phyloP scores from a whole-genome alignment of 2,797 vertebrate genomes.

The Megalops cyprinoides region DNA sequence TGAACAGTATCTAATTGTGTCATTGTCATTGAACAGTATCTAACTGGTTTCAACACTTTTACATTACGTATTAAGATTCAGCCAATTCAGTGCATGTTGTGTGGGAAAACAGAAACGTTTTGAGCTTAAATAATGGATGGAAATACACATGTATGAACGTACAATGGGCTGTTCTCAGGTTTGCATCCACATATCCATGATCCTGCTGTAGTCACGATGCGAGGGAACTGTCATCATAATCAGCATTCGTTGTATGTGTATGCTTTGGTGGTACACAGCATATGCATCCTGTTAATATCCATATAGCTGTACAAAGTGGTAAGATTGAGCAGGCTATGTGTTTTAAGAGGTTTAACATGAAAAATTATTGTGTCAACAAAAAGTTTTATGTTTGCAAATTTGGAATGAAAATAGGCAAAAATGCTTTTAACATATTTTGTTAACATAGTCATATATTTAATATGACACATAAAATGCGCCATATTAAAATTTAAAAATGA shows the following conservation, averaged over 20 bases:
- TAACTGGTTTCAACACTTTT: background rate
- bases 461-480: no score
- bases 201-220: no score
- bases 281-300: background rate
- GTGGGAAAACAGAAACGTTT: background rate
- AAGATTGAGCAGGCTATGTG: background rate
- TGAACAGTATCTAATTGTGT: background rate
- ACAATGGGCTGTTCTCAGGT: background rate
- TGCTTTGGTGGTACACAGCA: background rate
- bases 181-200: background rate
- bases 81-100: background rate
- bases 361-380: no score
- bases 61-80: background rate
- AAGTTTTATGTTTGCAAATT: background rate
- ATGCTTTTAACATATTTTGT: background rate
- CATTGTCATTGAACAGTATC: background rate
- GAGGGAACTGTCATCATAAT: background rate
- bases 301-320: background rate
- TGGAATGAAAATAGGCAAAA: background rate
- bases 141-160: no score
- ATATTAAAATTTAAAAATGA: no score
- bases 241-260: background rate
- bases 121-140: background rate
- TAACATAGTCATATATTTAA: background rate
- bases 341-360: background rate